phyloP scores from a whole-genome alignment of 2,888 invertebrate species.

The Papilio protenor region DNA sequence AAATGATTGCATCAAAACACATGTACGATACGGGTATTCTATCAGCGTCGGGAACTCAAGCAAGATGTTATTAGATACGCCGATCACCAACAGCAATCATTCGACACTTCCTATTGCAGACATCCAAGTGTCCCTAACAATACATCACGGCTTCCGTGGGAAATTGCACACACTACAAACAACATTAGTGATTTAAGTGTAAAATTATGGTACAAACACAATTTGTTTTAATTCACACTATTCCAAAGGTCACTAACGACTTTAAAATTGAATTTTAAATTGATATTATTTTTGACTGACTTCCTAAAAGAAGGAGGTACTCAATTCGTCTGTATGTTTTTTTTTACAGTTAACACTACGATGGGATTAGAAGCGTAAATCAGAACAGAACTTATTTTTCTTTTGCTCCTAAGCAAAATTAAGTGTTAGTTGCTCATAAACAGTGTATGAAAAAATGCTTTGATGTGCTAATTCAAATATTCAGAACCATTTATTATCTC shows the following conservation, averaged over 20 bases:
- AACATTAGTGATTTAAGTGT: constrained; percentile 28
- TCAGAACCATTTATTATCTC: neutral
- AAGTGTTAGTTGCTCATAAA: too few species aligned
- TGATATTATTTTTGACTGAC: too few species aligned
- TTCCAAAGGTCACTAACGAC: constrained; percentile 4
- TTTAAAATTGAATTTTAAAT: neutral
- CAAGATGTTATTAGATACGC: constrained; percentile 66
- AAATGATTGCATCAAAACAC: constrained; percentile 31
- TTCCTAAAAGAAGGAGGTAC: too few species aligned
- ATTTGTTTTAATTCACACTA: constrained; percentile 5
- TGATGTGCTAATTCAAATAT: neutral
- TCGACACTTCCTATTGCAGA: constrained; percentile 69
- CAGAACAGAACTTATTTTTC: too few species aligned
- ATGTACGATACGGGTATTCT: constrained; percentile 23
- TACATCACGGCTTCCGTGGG: constrained; percentile 68
- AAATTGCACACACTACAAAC: constrained; percentile 58
- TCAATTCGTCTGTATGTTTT: too few species aligned
- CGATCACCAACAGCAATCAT: constrained; percentile 64
- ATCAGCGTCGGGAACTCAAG: constrained; percentile 27
- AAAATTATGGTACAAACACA: constrained; percentile 13
- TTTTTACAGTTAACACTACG: neutral
- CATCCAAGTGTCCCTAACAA: constrained; percentile 57
- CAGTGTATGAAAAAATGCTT: neutral
- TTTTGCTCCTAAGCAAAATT: too few species aligned
- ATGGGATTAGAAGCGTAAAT: too few species aligned